Percentiles rank a stretch among this genome's conserved stretches.
These are phyloP conservation scores for Drepanosiphum platanoidis DNA, from an alignment of 2,888 invertebrate species.

Conservation along the genomic window DNA sequence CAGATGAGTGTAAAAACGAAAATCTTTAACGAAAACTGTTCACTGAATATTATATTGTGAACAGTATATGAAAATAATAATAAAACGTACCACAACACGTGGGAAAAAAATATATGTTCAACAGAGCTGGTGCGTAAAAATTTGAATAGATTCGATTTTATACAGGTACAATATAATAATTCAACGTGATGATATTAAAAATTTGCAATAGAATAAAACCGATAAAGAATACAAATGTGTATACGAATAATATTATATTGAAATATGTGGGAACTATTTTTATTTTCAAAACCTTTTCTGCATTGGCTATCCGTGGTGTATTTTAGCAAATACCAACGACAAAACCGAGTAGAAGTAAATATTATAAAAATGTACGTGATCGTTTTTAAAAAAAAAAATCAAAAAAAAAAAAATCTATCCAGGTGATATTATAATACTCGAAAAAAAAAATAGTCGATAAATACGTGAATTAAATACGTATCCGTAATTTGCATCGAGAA, in stretches of 20 bases:
- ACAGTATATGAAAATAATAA: not conserved
- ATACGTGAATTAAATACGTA: slow-evolving; percentile 39
- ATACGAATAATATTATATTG: not conserved
- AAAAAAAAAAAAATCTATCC: slow-evolving; percentile 14
- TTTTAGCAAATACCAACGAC: not conserved
- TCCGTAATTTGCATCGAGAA: too few species aligned
- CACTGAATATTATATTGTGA: too few species aligned
- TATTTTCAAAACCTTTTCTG: slow-evolving; percentile 29
- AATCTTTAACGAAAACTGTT: too few species aligned
- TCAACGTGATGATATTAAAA: slow-evolving; percentile 1
- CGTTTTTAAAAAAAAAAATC: slow-evolving; percentile 29
- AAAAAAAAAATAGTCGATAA: not conserved
- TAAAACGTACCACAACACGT: not conserved
- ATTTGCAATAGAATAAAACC: slow-evolving; percentile 7
- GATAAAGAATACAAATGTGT: slow-evolving; percentile 19
- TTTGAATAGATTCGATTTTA: not conserved
- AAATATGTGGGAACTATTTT: slow-evolving; percentile 31
- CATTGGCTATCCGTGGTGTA: not conserved
- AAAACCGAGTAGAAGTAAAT: not conserved
- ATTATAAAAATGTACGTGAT: slow-evolving; percentile 42
- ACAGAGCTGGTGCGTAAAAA: not conserved
- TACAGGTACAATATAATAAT: not conserved
- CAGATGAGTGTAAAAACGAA: too few species aligned
- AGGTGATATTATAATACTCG: not conserved
- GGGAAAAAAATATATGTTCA: not conserved